Evolutionary conservation across 2,797 vertebrate genomes (phyloP).

Genomic region (Odontamblyopus lacepedii): DNA sequence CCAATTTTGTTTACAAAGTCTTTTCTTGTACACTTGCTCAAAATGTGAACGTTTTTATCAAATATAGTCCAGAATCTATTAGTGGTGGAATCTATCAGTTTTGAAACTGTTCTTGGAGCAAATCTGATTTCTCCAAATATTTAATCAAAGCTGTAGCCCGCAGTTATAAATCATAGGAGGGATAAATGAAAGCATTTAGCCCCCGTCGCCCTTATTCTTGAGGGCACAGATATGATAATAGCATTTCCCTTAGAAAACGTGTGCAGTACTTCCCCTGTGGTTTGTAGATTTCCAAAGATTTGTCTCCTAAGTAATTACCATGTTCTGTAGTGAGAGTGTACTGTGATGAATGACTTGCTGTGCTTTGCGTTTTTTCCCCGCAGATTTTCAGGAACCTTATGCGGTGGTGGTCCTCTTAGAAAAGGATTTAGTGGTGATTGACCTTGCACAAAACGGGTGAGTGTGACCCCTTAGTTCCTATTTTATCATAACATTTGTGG

Average conservation of each 20-base stretch:
- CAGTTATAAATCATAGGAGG: constrained; percentile 36
- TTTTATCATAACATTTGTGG: constrained; percentile 11
- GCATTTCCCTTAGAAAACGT: constrained; percentile 31
- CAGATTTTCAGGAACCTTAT: constrained; percentile 99
- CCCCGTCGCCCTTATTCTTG: constrained; percentile 32
- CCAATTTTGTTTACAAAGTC: neutral
- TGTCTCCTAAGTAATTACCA: constrained; percentile 23
- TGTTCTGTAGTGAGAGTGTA: neutral
- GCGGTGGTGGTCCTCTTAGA: constrained; percentile 98
- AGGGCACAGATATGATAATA: constrained; percentile 52
- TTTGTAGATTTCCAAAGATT: constrained; percentile 33
- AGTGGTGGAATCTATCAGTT: neutral
- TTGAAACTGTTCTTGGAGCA: constrained; percentile 7
- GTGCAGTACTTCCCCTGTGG: constrained; percentile 31
- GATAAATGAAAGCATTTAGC: constrained; percentile 35
- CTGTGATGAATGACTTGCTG: constrained; percentile 25
- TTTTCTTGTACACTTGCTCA: neutral
- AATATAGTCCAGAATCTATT: constrained; percentile 11
- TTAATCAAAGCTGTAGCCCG: constrained; percentile 24
- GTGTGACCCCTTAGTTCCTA: constrained; percentile 37
- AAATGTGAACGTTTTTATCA: neutral
- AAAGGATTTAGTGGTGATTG: constrained; percentile 99
- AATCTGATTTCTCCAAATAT: constrained; percentile 37
- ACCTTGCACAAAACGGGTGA: constrained; percentile 99
- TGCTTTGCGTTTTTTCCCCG: constrained; percentile 17